Evolutionary conservation across 2,888 invertebrate genomes (phyloP).

Genomic region (Drosophila limbata): DNA sequence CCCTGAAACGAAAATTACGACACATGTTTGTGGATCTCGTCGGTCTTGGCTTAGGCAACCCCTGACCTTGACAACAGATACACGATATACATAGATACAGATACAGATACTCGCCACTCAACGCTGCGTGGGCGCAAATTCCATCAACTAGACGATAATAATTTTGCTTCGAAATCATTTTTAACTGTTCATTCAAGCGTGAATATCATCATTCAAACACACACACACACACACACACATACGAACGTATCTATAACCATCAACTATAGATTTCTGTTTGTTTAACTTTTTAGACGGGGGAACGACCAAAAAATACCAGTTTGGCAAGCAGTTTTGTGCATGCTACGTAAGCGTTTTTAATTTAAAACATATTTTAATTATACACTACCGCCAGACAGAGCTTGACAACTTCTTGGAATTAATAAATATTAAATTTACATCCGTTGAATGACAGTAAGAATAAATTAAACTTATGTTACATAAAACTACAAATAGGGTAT

Average conservation of each 20-base stretch:
- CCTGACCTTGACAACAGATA: conserved; percentile 75
- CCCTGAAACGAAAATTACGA: conserved; percentile 70
- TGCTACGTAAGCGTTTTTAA: conserved; percentile 69
- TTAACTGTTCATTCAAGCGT: conserved; percentile 52
- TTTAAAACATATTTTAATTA: conserved; percentile 55
- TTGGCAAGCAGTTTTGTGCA: conserved; percentile 54
- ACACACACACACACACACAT: conserved; percentile 8
- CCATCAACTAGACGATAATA: conserved; percentile 38
- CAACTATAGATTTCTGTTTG: conserved; percentile 57
- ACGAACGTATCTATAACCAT: conserved; percentile 28
- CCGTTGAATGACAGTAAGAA: background rate
- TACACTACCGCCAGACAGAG: conserved; percentile 22
- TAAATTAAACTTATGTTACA: background rate
- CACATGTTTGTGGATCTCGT: conserved; percentile 68
- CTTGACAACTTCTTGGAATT: background rate
- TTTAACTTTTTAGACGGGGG: conserved; percentile 35
- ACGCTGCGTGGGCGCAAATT: conserved; percentile 55
- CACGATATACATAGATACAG: conserved; percentile 28
- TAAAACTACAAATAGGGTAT: conserved; percentile 3
- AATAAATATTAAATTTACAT: background rate
- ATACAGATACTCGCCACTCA: background rate
- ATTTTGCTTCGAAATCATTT: conserved; percentile 29
- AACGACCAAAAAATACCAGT: conserved; percentile 49
- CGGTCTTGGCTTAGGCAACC: conserved; percentile 63
- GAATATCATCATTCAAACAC: conserved; percentile 26